phyloP scores from a whole-genome alignment of 1,140 invertebrate species.

The Centruroides sculpturatus region DNA sequence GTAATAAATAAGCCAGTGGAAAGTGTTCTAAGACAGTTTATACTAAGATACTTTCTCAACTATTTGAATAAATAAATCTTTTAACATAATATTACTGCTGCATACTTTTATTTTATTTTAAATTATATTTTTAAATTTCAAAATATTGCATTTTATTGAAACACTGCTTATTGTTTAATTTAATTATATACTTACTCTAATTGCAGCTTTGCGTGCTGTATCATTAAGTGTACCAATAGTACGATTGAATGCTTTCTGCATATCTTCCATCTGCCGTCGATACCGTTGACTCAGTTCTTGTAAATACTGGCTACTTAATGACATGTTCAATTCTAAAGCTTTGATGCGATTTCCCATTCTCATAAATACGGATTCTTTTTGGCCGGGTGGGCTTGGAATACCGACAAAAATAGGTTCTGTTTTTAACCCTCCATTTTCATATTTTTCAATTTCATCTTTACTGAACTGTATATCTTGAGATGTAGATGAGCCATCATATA shows the following conservation, averaged over 20 bases:
- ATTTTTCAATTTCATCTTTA: too few relatives aligned
- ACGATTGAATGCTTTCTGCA: constrained; percentile 69
- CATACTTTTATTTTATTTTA: neutral
- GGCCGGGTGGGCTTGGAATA: constrained; percentile 32
- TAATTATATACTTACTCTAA: constrained; percentile 38
- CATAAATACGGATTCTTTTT: constrained; percentile 90
- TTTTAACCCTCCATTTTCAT: neutral
- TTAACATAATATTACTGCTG: too few relatives aligned
- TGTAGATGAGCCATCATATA: too few relatives aligned
- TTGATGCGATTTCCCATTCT: constrained; percentile 89
- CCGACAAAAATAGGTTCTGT: constrained; percentile 9
- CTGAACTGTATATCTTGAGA: too few relatives aligned
- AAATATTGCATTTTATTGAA: constrained; percentile 32
- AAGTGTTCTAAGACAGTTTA: too few relatives aligned
- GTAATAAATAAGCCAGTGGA: too few relatives aligned
- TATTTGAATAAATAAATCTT: too few relatives aligned
- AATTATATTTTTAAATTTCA: neutral
- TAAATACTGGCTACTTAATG: constrained; percentile 83
- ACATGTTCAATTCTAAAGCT: constrained; percentile 89
- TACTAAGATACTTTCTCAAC: too few relatives aligned
- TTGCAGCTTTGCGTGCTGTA: constrained; percentile 49
- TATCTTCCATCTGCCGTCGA: constrained; percentile 91
- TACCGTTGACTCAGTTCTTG: constrained; percentile 87
- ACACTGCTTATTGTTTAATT: constrained; percentile 37
- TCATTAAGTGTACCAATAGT: constrained; percentile 58